Percentiles rank a stretch among this genome's conserved stretches.
phyloP scores from a whole-genome alignment of 2,113 vertebrate genomes.

The Lophochroa leadbeateri region DNA sequence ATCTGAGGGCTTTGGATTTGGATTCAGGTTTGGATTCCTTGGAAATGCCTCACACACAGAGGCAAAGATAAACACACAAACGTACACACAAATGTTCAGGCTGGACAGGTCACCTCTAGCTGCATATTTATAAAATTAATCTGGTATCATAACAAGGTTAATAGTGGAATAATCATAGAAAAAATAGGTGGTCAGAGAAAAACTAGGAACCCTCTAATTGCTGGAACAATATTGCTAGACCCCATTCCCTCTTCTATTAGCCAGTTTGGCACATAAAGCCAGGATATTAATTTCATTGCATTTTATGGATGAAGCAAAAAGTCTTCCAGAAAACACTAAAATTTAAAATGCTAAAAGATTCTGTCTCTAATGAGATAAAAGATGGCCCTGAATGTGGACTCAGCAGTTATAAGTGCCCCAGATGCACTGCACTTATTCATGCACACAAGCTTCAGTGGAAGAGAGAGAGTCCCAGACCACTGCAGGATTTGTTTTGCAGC shows the following conservation, averaged over 20 bases:
- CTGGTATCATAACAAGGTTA: neutral
- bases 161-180: neutral
- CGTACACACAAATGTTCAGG: neutral
- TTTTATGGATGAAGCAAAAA: neutral
- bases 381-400: neutral
- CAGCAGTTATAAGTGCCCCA: neutral
- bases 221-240: neutral
- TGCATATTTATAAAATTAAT: neutral
- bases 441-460: neutral
- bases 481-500: neutral
- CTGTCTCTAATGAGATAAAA: neutral
- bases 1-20: conserved; percentile 35
- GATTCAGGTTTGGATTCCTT: conserved; percentile 28
- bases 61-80: conserved; percentile 12
- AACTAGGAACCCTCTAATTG: neutral
- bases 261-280: neutral
- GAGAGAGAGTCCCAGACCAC: neutral
- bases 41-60: conserved; percentile 12
- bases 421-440: neutral
- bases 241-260: neutral
- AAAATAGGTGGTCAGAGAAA: neutral
- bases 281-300: neutral
- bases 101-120: neutral
- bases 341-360: neutral
- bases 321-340: neutral